Conservation (phyloP, 2,113 vertebrate genomes). For the Heptranchias perlo region DNA sequence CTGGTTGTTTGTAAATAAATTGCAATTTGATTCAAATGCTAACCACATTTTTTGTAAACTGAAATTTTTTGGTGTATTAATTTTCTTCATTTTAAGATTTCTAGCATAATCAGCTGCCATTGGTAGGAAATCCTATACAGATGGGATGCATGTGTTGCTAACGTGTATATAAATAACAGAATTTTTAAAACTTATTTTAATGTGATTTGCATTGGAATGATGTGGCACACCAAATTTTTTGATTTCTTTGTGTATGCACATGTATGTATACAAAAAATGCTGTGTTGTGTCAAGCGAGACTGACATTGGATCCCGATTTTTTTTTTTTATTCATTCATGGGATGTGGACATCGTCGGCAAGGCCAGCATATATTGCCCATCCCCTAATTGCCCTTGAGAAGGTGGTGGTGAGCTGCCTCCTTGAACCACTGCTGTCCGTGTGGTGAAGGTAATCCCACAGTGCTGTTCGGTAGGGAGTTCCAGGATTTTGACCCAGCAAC, state of each 20-base stretch:
- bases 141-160: not conserved
- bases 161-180: not conserved
- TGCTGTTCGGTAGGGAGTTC: too few relatives aligned
- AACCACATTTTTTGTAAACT: constrained; percentile 64
- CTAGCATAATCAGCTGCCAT: not conserved
- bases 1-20: constrained; percentile 95
- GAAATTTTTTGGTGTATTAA: not conserved
- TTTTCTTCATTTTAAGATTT: constrained; percentile 35
- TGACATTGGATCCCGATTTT: not conserved
- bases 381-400: too few relatives aligned
- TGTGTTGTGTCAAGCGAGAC: not conserved
- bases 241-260: not conserved
- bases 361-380: too few relatives aligned
- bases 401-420: too few relatives aligned
- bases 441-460: too few relatives aligned
- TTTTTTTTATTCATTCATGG: too few relatives aligned
- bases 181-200: not conserved
- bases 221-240: not conserved
- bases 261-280: not conserved
- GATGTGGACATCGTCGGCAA: too few relatives aligned
- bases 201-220: not conserved
- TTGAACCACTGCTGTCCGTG: too few relatives aligned
- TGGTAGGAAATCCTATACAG: not conserved
- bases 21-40: constrained; percentile 79
- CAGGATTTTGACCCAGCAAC: too few relatives aligned